Evolutionary conservation across 2,797 vertebrate species (phyloP).

Genomic region (Eptatretus atami): DNA sequence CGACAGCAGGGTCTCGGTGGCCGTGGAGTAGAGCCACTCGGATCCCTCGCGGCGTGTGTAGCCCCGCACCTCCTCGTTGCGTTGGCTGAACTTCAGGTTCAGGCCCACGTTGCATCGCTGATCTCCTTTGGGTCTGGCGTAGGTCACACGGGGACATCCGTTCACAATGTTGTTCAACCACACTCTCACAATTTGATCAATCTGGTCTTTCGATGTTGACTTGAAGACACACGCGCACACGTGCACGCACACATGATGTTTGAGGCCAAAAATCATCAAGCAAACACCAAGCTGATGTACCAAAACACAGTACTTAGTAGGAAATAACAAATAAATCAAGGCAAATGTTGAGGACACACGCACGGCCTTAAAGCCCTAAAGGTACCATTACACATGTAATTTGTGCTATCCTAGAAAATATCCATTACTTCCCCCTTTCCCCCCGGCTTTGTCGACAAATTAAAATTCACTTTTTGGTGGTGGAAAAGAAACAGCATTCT

Average conservation of each 20-base stretch:
- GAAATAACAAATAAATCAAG: conserved; percentile 2
- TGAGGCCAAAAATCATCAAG: too few species aligned
- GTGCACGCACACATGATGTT: too few species aligned
- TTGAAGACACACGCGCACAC: too few species aligned
- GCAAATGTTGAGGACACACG: background rate
- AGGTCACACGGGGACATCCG: too few species aligned
- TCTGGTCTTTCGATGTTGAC: too few species aligned
- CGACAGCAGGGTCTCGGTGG: conserved; percentile 49
- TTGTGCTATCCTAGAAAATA: background rate
- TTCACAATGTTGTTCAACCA: too few species aligned
- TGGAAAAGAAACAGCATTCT: too few species aligned
- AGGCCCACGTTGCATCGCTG: conserved; percentile 69
- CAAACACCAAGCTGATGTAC: too few species aligned
- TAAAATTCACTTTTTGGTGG: too few species aligned
- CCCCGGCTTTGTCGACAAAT: too few species aligned
- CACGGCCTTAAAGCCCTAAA: background rate
- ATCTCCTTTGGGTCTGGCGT: conserved; percentile 53
- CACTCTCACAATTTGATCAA: too few species aligned
- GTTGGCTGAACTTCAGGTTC: conserved; percentile 95
- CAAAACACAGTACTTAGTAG: background rate
- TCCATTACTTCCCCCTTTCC: background rate
- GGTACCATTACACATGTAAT: background rate
- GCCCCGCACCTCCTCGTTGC: conserved; percentile 90
- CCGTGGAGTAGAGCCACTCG: conserved; percentile 79
- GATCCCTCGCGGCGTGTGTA: conserved; percentile 78